Base-by-base conservation (phyloP, 2,113 vertebrate genomes). In the Dicaeum eximium region DNA sequence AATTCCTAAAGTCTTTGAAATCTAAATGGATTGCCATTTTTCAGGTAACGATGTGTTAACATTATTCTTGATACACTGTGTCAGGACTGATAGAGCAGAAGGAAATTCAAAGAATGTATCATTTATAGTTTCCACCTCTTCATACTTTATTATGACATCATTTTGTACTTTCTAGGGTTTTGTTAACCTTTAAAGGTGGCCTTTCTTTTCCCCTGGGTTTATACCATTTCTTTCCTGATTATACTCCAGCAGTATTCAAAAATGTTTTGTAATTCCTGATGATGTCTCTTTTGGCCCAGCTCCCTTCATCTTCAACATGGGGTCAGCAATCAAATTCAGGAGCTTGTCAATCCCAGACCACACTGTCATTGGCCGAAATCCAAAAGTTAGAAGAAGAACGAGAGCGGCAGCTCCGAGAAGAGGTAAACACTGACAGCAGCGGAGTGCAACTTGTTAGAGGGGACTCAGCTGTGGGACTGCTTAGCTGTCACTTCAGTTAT, bases 291-390 rank as follows among this genome's bases (percentile, higher is more conserved):
- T 90, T 96, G 57, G n/a, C 21, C 53, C 83, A 99, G 99, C 99
- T 99, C 78, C 99, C 99, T 38, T 99, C 99, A 31, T 99, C 99
- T 84, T 99, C 99, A 67, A 99, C 99, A 28, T 99, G 99, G 99
- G 99, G 99, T 95, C 99, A 99, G 84, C 99, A 99, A 93, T 98
- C 99, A 40, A 96, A 95, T 95, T 97, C 98, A 51, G 77, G 98
- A 91, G 89, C 97, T 23, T 98, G 98, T 66, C 99, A 98, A 77
- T 97, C 98, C 72, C 99, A 99, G 96, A 98, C 98, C 69, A 98
- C 99, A 2, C 97, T 99, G 85, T 99, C 99, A 11, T 86, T 99
- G 93, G 98, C 99, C 8, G 99, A 99, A 97, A 99, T 99, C 90
- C 99, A 99, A 82, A 99, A 99, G 93, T 95, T 99, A 78, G 99